A percentile compares a stretch with the other conserved stretches of the same genome.
phyloP scores from a whole-genome alignment of 2,113 vertebrate genomes.

The Sorex fumeus region DNA sequence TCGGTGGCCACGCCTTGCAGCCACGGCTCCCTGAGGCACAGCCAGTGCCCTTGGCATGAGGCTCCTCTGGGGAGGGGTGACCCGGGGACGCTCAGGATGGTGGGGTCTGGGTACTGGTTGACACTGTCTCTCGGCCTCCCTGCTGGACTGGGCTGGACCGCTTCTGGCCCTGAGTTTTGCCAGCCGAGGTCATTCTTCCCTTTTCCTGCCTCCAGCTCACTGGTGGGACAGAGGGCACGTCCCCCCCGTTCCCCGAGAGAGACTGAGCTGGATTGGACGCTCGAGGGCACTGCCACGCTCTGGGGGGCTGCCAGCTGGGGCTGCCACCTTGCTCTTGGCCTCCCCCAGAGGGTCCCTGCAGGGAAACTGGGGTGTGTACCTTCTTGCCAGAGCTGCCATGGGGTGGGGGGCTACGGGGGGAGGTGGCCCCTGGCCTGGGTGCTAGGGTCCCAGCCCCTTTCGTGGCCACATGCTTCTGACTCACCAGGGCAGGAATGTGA shows the following conservation, averaged over 20 bases:
- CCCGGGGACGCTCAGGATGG: not conserved
- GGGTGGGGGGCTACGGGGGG: fast-evolving
- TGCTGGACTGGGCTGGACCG: not conserved
- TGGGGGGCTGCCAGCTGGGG: not conserved
- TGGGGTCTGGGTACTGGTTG: not conserved
- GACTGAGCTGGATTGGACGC: not conserved
- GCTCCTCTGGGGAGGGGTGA: too few species aligned
- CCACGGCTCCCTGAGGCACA: too few species aligned
- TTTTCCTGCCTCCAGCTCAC: not conserved
- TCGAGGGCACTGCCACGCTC: not conserved
- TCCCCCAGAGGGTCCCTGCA: not conserved
- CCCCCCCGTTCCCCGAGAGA: not conserved
- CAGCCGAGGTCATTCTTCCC: too few species aligned
- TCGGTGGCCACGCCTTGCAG: fast-evolving
- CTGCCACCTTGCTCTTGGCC: not conserved
- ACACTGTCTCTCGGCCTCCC: not conserved
- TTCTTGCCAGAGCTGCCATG: not conserved
- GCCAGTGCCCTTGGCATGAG: too few species aligned
- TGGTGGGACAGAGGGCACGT: not conserved
- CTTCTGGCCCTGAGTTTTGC: slow-evolving; percentile 51
- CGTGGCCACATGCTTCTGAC: slow-evolving; percentile 54
- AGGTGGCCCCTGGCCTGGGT: fast-evolving
- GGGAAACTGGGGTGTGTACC: not conserved
- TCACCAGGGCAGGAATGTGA: slow-evolving; percentile 66
- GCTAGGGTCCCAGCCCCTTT: not conserved